A percentile compares a stretch with the other conserved stretches of the same genome.
Evolutionary conservation across 2,888 invertebrate species (phyloP).

Genomic region (Monoplex corrugatus): DNA sequence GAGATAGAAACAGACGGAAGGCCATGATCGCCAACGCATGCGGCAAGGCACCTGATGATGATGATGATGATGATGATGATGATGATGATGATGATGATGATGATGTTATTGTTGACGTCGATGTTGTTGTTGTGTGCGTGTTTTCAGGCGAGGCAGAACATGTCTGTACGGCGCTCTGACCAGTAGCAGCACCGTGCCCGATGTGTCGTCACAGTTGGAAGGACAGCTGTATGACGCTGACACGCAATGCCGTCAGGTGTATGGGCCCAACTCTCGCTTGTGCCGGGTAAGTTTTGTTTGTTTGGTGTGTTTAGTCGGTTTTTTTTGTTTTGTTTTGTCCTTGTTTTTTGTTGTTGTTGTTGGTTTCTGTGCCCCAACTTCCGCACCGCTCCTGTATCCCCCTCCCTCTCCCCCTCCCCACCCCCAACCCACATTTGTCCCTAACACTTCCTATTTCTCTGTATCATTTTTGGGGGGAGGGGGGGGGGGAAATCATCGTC

Average conservation of each 20-base stretch:
- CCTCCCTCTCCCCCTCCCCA: neutral
- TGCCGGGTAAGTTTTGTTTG: conserved; percentile 51
- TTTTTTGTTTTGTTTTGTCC: neutral
- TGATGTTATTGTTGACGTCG: no score
- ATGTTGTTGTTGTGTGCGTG: no score
- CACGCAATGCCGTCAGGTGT: conserved; percentile 56
- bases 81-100: no score
- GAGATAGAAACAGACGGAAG: no score
- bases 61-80: no score
- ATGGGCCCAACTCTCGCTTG: conserved; percentile 54
- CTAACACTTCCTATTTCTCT: neutral
- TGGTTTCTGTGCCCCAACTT: no score
- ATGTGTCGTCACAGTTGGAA: conserved; percentile 47
- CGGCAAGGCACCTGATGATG: no score
- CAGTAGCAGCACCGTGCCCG: conserved; percentile 48
- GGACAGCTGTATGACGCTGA: conserved; percentile 58
- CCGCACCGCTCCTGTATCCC: neutral
- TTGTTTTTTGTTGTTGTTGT: neutral
- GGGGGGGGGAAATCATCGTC: no score
- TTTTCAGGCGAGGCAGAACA: conserved; percentile 46
- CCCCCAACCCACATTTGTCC: neutral
- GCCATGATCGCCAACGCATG: no score
- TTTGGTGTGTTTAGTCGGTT: neutral
- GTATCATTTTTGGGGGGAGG: no score
- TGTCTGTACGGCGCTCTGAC: conserved; percentile 46